Evolutionary conservation across 2,797 vertebrate genomes (phyloP).

Genomic region (Percopsis omiscomaycus): DNA sequence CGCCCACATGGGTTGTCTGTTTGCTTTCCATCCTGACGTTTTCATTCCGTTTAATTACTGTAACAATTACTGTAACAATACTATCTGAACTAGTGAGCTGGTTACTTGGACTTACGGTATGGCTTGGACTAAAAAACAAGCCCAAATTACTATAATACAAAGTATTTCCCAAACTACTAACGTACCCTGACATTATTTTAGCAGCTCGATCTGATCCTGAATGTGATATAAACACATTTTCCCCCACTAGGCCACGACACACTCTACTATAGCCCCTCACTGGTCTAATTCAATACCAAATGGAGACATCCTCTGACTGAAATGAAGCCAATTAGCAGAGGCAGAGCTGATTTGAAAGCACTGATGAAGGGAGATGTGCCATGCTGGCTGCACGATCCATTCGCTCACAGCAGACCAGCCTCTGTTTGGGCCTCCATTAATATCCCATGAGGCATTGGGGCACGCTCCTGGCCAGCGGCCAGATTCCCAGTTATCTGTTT

Average conservation of each 20-base stretch:
- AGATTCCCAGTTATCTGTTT: constrained; percentile 83
- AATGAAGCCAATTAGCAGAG: constrained; percentile 83
- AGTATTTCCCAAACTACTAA: too few species aligned
- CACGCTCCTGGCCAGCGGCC: constrained; percentile 75
- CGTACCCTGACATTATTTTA: background rate
- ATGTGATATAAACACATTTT: constrained; percentile 38
- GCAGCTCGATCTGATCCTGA: constrained; percentile 10
- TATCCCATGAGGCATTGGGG: constrained; percentile 76
- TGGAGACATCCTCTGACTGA: constrained; percentile 81
- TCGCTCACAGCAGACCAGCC: constrained; percentile 73
- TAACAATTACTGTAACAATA: too few species aligned
- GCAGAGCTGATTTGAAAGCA: constrained; percentile 81
- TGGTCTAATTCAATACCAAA: constrained; percentile 81
- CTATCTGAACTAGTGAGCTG: too few species aligned
- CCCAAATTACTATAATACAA: too few species aligned
- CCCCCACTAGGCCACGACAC: constrained; percentile 45
- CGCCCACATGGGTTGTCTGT: too few species aligned
- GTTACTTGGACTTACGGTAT: too few species aligned
- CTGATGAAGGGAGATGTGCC: constrained; percentile 81
- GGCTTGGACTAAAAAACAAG: too few species aligned
- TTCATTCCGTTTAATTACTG: too few species aligned
- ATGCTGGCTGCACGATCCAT: constrained; percentile 78
- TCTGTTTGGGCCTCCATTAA: constrained; percentile 76
- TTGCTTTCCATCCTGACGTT: too few species aligned
- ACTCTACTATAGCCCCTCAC: constrained; percentile 72